phyloP scores from a whole-genome alignment of 2,888 invertebrate species.

The Drosophila pseudotalamancana region DNA sequence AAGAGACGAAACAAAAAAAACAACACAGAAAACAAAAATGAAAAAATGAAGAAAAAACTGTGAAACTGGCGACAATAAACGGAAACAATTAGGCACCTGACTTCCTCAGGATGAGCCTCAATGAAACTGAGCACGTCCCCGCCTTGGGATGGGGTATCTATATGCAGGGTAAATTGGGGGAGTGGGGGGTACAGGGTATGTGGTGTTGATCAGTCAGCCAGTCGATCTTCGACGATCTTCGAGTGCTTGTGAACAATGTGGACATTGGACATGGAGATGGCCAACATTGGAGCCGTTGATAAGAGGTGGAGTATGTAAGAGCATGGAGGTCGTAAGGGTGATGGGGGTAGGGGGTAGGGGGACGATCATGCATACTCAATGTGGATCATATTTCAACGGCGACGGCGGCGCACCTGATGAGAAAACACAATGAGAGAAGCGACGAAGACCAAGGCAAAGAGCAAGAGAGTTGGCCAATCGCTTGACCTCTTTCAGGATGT shows the following conservation, averaged over 20 bases:
- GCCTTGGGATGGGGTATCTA: constrained; percentile 1
- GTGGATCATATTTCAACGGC: constrained; percentile 81
- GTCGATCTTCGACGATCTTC: constrained; percentile 13
- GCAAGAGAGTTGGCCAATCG: constrained; percentile 67
- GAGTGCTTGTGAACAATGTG: constrained; percentile 20
- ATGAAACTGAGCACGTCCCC: constrained; percentile 47
- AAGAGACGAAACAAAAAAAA: constrained; percentile 7
- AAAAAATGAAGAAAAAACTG: constrained; percentile 24
- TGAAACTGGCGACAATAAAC: constrained; percentile 61
- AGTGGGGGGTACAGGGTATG: constrained; percentile 9
- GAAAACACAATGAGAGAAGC: constrained; percentile 80
- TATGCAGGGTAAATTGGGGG: background rate
- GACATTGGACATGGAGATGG: constrained; percentile 34
- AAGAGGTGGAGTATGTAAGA: constrained; percentile 8
- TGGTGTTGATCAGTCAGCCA: constrained; percentile 36
- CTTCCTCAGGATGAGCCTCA: constrained; percentile 82
- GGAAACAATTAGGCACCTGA: constrained; percentile 84
- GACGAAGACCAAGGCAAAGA: constrained; percentile 20
- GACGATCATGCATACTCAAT: constrained; percentile 81
- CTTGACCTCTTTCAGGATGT: constrained; percentile 83
- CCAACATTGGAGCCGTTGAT: constrained; percentile 12
- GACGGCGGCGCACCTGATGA: constrained; percentile 79
- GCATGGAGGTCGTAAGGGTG: constrained; percentile 14
- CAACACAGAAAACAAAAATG: constrained; percentile 7
- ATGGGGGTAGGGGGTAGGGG: background rate